Evolutionary conservation across 2,888 invertebrate genomes (phyloP), one percentile per base, ranked within the genome.

Genomic region (Trypoxylon attenuatum): DNA sequence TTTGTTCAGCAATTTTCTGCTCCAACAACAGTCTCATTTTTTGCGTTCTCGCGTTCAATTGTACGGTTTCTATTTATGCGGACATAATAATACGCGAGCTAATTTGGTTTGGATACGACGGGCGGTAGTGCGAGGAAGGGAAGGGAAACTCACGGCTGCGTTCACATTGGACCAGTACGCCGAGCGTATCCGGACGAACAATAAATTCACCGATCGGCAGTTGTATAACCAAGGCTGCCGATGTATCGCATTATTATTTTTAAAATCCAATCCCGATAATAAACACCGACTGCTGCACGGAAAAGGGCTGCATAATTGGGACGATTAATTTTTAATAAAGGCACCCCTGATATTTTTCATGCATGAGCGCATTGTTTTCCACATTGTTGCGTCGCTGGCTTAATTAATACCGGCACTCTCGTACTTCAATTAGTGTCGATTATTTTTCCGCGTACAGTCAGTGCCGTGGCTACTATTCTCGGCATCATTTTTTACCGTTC

Each of bases 291-390:
- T 22, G 51, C 8, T 33, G 21, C 46, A 13, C 47, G 53, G 60
- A 56, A 67, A 69, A 67, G 50, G 68, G 39, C 41, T 38, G 56
- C 58, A 57, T 69, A 69, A 69, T 69, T 69, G 68, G 67, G 67
- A 67, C 67, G 68, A 69, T 69, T 69, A 67, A 69, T 66, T 67
- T 67, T 69, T 69, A 67, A 67, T 69, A 61, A 69, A 61, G 67
- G 42, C 60, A 22, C 46, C n/a, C 25, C 15, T 45, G 15, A 33
- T 38, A 50, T 50, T 39, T 50, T 50, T 39, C 38, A 23, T 18
- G 49, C 42, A 19, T 53, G 13, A 63, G 62, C 25, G 67, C 61
- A 69, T 68, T 69, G 57, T 69, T 69, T 69, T 57, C 68, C 61
- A 52, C 68, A 46, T 69, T 68, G 60, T 61, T 53, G 43, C 56